phyloP scores from a whole-genome alignment of 2,797 vertebrate genomes.

The Ispidina picta region DNA sequence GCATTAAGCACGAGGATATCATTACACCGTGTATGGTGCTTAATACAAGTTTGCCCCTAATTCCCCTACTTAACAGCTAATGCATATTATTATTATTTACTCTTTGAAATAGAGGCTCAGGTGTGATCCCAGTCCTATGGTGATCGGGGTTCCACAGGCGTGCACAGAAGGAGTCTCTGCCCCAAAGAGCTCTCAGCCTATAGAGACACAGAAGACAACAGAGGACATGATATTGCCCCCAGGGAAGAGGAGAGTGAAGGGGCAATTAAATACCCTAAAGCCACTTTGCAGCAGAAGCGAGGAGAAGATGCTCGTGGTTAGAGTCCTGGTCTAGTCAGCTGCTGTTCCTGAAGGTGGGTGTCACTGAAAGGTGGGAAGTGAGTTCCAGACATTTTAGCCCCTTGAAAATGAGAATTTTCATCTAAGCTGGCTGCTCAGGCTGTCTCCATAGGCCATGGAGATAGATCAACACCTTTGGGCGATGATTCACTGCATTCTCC shows the following conservation, averaged over 20 bases:
- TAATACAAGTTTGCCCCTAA: slow-evolving; percentile 27
- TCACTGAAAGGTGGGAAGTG: background rate
- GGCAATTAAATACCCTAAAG: background rate
- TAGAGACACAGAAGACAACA: slow-evolving; percentile 13
- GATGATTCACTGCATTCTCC: background rate
- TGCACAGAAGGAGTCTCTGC: background rate
- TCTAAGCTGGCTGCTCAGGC: accelerated
- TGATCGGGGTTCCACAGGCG: background rate
- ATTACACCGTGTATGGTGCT: slow-evolving; percentile 8
- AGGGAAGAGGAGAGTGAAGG: background rate
- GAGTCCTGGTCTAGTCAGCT: background rate
- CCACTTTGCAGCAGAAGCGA: background rate
- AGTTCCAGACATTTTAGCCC: background rate
- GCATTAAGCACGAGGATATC: slow-evolving; percentile 32
- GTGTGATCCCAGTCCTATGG: background rate
- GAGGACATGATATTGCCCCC: background rate
- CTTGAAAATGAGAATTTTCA: background rate
- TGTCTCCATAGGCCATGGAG: accelerated
- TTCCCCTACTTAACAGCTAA: slow-evolving; percentile 55
- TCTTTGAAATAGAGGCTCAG: background rate
- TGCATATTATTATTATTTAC: slow-evolving; percentile 60
- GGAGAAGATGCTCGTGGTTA: background rate
- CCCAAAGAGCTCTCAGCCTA: background rate
- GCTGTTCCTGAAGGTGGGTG: background rate
- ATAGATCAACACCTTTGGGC: accelerated